Percentiles rank a stretch among this genome's conserved stretches.
These are phyloP conservation scores for Branchellion lobata DNA, from an alignment of 2,888 invertebrate genomes.

Conservation along the genomic window DNA sequence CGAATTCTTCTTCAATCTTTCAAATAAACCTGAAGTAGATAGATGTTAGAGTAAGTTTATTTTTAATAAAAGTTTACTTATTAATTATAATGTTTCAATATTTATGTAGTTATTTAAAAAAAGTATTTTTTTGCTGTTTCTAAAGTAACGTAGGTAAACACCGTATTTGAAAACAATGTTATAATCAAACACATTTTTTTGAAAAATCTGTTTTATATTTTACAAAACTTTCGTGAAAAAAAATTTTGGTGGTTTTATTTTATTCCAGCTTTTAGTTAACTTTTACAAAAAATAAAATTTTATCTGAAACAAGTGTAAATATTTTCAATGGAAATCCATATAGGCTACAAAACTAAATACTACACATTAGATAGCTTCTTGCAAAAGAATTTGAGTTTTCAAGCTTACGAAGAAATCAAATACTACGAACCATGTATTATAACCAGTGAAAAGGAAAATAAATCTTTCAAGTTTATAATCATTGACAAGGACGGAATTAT, in stretches of 20 bases:
- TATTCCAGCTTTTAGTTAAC: too few relatives aligned
- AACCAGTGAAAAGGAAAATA: not conserved
- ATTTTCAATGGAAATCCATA: too few relatives aligned
- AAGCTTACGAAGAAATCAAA: not conserved
- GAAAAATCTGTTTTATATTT: too few relatives aligned
- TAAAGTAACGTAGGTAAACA: not conserved
- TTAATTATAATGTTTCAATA: too few relatives aligned
- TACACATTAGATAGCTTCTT: not conserved
- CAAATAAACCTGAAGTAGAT: too few relatives aligned
- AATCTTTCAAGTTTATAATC: not conserved
- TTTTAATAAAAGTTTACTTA: not conserved
- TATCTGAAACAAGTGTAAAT: too few relatives aligned
- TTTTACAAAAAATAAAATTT: too few relatives aligned
- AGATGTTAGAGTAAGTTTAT: conserved; percentile 13
- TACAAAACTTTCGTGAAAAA: too few relatives aligned
- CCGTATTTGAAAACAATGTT: too few relatives aligned
- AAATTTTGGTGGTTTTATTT: too few relatives aligned
- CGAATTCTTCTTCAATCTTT: conserved; percentile 1
- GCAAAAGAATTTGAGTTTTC: not conserved
- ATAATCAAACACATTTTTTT: too few relatives aligned
- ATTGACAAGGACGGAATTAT: not conserved
- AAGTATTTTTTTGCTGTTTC: not conserved
- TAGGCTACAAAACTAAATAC: not conserved
- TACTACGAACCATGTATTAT: conserved; percentile 4
- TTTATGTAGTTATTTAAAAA: not conserved